Evolutionary conservation across 1,140 invertebrate species (phyloP).

Genomic region (Drosophila repleta): DNA sequence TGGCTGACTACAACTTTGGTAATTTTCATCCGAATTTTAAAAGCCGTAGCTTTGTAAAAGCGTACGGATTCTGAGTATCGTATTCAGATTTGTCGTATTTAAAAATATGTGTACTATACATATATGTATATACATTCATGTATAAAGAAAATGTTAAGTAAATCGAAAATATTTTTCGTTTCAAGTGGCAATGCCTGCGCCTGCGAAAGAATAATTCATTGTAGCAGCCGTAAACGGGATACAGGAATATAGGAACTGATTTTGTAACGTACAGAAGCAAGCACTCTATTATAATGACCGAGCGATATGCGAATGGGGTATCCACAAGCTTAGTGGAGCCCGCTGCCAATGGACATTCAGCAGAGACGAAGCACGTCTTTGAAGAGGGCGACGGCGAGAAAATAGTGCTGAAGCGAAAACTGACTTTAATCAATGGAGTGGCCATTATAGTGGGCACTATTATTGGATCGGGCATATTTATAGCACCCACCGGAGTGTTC

Average conservation of each 20-base stretch:
- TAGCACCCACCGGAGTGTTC: slow-evolving; percentile 90
- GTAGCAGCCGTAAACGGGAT: neutral
- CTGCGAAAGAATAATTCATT: slow-evolving; percentile 13
- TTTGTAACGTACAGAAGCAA: neutral
- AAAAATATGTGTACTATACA: no score
- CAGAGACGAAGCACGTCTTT: neutral
- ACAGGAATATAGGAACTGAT: neutral
- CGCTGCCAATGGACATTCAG: slow-evolving; percentile 28
- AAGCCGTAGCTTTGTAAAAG: no score
- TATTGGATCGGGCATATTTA: slow-evolving; percentile 93
- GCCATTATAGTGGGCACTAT: slow-evolving; percentile 94
- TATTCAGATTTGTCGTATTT: no score
- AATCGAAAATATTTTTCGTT: slow-evolving; percentile 10
- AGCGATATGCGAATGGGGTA: slow-evolving; percentile 78
- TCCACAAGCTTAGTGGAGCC: slow-evolving; percentile 64
- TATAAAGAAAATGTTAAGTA: no score
- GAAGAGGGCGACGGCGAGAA: slow-evolving; percentile 57
- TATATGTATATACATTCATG: no score
- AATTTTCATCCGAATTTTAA: no score
- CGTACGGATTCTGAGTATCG: no score
- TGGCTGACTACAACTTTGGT: no score
- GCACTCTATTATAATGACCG: slow-evolving; percentile 54
- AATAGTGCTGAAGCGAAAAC: slow-evolving; percentile 91
- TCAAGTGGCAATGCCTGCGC: slow-evolving; percentile 61
- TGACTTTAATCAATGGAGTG: slow-evolving; percentile 93